Conservation (phyloP, 2,888 invertebrate species). For the Tetanocera ferruginea region DNA sequence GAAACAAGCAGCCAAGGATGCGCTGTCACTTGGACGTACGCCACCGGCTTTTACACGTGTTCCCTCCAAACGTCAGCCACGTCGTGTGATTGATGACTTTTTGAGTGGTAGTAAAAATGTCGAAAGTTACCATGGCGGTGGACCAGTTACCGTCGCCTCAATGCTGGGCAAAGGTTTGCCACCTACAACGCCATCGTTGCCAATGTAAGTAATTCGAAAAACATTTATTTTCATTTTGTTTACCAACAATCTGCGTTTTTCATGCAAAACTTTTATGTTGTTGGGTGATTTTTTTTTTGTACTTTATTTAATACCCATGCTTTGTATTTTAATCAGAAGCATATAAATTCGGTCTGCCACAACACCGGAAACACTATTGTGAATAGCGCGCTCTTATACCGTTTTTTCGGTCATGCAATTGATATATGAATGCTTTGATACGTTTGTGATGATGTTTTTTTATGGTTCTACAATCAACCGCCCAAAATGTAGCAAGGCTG, state of each 20-base stretch:
- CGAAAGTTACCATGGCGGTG: constrained; percentile 61
- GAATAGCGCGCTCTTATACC: constrained; percentile 7
- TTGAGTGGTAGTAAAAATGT: constrained; percentile 70
- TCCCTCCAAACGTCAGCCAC: constrained; percentile 81
- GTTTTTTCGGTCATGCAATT: constrained; percentile 11
- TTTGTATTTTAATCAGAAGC: neutral
- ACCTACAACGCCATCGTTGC: constrained; percentile 36
- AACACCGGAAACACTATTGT: constrained; percentile 56
- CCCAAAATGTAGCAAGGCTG: constrained; percentile 31
- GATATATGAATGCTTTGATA: constrained; percentile 53
- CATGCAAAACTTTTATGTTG: neutral
- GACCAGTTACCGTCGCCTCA: neutral
- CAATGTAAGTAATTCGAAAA: constrained; percentile 52
- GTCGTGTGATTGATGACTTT: constrained; percentile 76
- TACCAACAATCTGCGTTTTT: constrained; percentile 23
- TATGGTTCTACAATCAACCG: too few relatives aligned
- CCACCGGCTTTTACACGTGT: constrained; percentile 84
- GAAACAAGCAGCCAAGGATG: constrained; percentile 71
- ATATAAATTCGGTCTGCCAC: constrained; percentile 22
- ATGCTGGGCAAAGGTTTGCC: constrained; percentile 41
- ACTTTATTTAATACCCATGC: neutral
- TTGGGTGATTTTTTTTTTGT: neutral
- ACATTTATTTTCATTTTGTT: constrained; percentile 61
- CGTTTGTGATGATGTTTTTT: constrained; percentile 57
- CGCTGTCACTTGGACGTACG: constrained; percentile 71